Percentiles rank a stretch among this genome's conserved stretches.
Conservation (phyloP, 2,797 vertebrate species). For the Schizothorax lantsangensis region DNA sequence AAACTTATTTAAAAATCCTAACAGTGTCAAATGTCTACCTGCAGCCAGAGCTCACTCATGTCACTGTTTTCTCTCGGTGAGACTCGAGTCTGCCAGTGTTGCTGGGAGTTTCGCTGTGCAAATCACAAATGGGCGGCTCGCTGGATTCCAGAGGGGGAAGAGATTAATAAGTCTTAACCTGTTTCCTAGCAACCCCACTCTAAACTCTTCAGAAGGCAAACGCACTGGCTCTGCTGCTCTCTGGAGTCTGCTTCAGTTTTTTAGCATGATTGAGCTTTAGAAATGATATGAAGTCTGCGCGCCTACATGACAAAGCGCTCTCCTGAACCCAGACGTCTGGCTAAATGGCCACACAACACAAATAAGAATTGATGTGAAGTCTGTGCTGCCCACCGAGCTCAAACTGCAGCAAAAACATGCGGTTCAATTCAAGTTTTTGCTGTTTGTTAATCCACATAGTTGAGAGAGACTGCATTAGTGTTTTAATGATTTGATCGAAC, state of each 20-base stretch:
- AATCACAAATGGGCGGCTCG: slow-evolving; percentile 46
- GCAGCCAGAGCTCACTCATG: not conserved
- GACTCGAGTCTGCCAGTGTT: slow-evolving; percentile 40
- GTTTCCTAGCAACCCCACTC: slow-evolving; percentile 64
- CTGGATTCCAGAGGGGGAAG: slow-evolving; percentile 53
- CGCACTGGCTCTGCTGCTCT: slow-evolving; percentile 19
- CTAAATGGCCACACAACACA: not conserved
- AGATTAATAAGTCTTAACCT: slow-evolving; percentile 61
- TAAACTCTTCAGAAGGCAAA: slow-evolving; percentile 36
- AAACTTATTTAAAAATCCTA: not conserved
- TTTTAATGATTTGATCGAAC: not conserved
- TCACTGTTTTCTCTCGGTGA: slow-evolving; percentile 25
- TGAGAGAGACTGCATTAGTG: not conserved
- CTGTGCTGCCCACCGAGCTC: not conserved
- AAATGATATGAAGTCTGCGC: not conserved
- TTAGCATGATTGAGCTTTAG: slow-evolving; percentile 31
- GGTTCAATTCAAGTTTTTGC: not conserved
- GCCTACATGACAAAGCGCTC: not conserved
- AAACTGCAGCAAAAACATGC: not conserved
- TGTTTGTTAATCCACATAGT: not conserved
- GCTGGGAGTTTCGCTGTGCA: slow-evolving; percentile 2
- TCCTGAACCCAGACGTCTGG: not conserved
- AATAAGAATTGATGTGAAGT: not conserved
- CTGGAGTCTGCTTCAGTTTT: slow-evolving; percentile 19
- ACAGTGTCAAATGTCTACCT: not conserved